Evolutionary conservation across 2,888 invertebrate species (phyloP), one percentile per base, ranked within the genome.

Genomic region (Unio pictorum): DNA sequence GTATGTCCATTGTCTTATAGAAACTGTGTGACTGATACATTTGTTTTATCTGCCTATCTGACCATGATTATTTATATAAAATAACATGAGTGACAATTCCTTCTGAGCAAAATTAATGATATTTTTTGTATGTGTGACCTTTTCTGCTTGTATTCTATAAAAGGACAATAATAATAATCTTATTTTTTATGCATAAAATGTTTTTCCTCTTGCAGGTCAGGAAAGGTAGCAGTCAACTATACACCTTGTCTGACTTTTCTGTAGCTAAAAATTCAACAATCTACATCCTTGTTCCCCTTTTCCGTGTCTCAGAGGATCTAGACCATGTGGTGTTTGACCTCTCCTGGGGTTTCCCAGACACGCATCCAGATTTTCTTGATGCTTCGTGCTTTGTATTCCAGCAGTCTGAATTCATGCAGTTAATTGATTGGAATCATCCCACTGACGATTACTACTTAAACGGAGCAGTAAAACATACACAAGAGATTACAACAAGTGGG

Each of bases 251-350:
- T 58, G 67, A 73, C 34, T 73, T 67, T 56, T 58, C 55, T 5
- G 65, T 73, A 18, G 57, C 55, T 20, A 23, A 30, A 18, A 64
- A 67, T 26, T 64, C 69, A 15, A 61, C 67, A 15, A 61, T 73
- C 15, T 64, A 61, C 11, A 55, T 73, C 26, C 67, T 73, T 18
- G 58, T 72, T 26, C 72, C 69, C 7, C 64, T 72, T 34, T 72
- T 61, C 64, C 60, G 69, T 64, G 60, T 72, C 28, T 66, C 72
- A 1, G 72, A 72, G 55, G 61, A 69, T 64, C 55, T 72, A 11
- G 67, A 72, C 55, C 69, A 72, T 64, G 72, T 72, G 23, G 67
- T 72, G 8, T 72, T 72, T 66, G 72, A 72, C 30, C 60, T 72
- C 6, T 66, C 60, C 6, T 72, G 72, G 72, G 72, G 67, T 57